Percentiles rank a stretch among this genome's conserved stretches.
These are phyloP conservation scores for Pilophorus perplexus DNA, from an alignment of 2,888 invertebrate species.

Conservation along the genomic window DNA sequence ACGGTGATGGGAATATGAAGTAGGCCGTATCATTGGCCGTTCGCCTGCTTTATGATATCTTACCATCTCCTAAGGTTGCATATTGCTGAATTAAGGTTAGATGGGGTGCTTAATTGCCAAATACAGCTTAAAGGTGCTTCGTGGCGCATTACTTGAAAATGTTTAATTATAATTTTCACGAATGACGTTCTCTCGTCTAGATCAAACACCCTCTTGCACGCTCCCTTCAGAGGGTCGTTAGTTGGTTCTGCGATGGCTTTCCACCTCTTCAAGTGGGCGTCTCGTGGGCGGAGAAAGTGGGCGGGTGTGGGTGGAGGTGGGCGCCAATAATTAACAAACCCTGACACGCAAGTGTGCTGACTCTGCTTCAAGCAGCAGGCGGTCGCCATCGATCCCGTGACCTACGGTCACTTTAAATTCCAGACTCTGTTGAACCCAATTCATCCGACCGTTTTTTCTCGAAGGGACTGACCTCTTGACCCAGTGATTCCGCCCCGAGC, in stretches of 20 bases:
- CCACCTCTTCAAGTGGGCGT: neutral
- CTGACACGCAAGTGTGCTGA: constrained; percentile 23
- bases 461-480: neutral
- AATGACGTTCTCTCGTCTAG: no score
- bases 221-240: constrained; percentile 40
- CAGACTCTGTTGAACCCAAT: constrained; percentile 30
- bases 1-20: no score
- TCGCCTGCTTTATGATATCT: no score
- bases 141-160: no score
- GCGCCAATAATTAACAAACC: constrained; percentile 26
- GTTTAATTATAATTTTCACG: no score
- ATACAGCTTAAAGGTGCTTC: no score
- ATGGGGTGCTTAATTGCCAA: no score
- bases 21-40: no score
- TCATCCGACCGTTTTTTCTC: neutral
- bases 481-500: neutral
- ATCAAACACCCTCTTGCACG: no score
- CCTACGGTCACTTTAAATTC: constrained; percentile 38
- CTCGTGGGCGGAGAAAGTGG: neutral
- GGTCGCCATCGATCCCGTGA: constrained; percentile 33
- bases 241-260: neutral
- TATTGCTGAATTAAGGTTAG: no score
- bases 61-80: no score
- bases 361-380: constrained; percentile 15
- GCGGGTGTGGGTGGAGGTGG: neutral